Conservation (phyloP, 2,888 invertebrate genomes). For the Pegoplata infirma region DNA sequence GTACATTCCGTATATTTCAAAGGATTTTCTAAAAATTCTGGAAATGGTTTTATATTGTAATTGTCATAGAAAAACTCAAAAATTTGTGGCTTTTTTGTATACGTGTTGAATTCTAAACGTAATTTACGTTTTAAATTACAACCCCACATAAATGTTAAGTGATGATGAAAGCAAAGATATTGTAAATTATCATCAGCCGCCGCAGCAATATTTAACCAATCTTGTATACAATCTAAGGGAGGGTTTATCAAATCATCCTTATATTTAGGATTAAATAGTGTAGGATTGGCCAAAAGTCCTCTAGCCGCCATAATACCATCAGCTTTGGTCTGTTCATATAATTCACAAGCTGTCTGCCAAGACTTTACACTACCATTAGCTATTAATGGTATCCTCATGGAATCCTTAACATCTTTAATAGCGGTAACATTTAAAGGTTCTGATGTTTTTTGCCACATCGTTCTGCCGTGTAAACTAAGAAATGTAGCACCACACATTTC, state of each 20-base stretch:
- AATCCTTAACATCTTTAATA: conserved; percentile 83
- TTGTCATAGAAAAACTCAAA: conserved; percentile 84
- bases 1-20: conserved; percentile 66
- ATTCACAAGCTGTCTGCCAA: conserved; percentile 83
- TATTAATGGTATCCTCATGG: conserved; percentile 88
- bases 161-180: conserved; percentile 95
- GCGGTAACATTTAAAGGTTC: conserved; percentile 85
- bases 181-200: conserved; percentile 81
- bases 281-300: conserved; percentile 93
- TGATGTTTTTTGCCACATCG: conserved; percentile 86
- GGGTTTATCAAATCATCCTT: conserved; percentile 78
- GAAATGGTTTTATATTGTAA: conserved; percentile 78
- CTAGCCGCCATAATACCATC: conserved; percentile 95
- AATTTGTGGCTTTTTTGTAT: conserved; percentile 84
- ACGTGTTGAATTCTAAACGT: conserved; percentile 87
- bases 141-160: conserved; percentile 97
- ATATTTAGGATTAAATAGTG: conserved; percentile 83
- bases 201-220: conserved; percentile 88
- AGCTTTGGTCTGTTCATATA: conserved; percentile 85
- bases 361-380: conserved; percentile 94
- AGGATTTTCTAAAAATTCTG: conserved; percentile 25
- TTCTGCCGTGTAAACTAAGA: conserved; percentile 94
- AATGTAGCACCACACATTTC: conserved; percentile 93
- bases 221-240: conserved; percentile 86
- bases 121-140: conserved; percentile 86